Evolutionary conservation across 2,888 invertebrate genomes (phyloP).

Genomic region (Cephus pygmeus): DNA sequence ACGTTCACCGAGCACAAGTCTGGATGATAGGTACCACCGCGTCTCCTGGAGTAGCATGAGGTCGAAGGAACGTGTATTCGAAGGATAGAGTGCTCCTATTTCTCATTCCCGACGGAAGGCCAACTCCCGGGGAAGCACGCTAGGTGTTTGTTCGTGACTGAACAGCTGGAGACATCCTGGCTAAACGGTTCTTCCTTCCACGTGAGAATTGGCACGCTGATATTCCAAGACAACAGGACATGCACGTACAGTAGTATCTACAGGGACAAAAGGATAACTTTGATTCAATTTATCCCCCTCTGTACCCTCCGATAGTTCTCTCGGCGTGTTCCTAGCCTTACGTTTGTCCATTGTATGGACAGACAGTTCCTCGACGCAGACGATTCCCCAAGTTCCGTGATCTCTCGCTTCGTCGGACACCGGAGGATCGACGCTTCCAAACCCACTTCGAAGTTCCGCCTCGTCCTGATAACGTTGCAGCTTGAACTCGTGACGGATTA

Average conservation of each 20-base stretch:
- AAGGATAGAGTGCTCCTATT: conserved; percentile 12
- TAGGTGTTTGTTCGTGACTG: conserved; percentile 34
- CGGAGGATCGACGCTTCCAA: not conserved
- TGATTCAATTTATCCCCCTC: conserved; percentile 10
- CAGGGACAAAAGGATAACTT: conserved; percentile 10
- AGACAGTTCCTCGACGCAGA: not conserved
- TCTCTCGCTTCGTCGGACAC: not conserved
- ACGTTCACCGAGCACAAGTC: not conserved
- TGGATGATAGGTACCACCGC: not conserved
- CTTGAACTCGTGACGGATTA: not conserved
- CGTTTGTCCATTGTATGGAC: not conserved
- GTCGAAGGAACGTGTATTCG: not conserved
- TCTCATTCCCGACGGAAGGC: conserved; percentile 35
- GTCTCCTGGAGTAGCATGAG: not conserved
- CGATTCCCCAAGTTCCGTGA: not conserved
- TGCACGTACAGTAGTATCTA: conserved; percentile 2
- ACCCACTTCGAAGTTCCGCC: not conserved
- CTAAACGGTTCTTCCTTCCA: not conserved
- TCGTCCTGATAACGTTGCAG: not conserved
- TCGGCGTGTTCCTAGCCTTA: not conserved
- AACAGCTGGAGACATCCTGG: conserved; percentile 18
- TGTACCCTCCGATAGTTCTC: not conserved
- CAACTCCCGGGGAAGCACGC: not conserved
- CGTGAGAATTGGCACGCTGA: not conserved
- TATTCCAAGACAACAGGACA: conserved; percentile 4